Conservation (phyloP, 2,113 vertebrate genomes). For the Thunnus maccoyii region DNA sequence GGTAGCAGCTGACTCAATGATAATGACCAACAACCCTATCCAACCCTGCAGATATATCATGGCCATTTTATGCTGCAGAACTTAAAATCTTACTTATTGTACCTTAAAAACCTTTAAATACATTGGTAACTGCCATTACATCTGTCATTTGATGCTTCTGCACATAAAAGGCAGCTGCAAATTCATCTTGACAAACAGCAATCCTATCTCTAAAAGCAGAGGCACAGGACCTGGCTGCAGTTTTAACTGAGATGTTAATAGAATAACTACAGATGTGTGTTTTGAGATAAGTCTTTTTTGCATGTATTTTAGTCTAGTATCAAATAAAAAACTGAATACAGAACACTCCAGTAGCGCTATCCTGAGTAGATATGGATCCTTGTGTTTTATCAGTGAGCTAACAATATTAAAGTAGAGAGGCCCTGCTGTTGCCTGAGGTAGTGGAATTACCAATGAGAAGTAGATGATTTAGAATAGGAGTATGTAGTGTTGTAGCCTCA, state of each 20-base stretch:
- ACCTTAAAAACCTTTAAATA: slow-evolving; percentile 36
- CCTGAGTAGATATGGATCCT: not conserved
- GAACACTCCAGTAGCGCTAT: not conserved
- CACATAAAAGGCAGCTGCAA: not conserved
- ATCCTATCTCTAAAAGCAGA: slow-evolving; percentile 8
- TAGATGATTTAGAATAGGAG: not conserved
- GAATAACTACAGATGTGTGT: not conserved
- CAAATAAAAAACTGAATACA: too few relatives aligned
- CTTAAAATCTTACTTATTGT: slow-evolving; percentile 48
- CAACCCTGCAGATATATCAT: slow-evolving; percentile 46
- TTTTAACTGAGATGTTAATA: not conserved
- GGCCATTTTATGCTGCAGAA: slow-evolving; percentile 23
- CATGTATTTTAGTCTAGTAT: too few relatives aligned
- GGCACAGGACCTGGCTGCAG: not conserved
- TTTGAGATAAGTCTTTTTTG: not conserved
- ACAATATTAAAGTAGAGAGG: not conserved
- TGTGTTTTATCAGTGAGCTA: not conserved
- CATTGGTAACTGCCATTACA: not conserved
- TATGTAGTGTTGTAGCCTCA: not conserved
- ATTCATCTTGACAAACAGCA: slow-evolving; percentile 19
- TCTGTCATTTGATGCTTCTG: not conserved
- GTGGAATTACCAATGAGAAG: not conserved
- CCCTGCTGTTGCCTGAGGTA: not conserved
- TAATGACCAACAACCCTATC: slow-evolving; percentile 59
- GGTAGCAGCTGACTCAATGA: slow-evolving; percentile 38